Base-by-base conservation (phyloP, 2,113 vertebrate genomes). In the Syngnathus floridae region DNA sequence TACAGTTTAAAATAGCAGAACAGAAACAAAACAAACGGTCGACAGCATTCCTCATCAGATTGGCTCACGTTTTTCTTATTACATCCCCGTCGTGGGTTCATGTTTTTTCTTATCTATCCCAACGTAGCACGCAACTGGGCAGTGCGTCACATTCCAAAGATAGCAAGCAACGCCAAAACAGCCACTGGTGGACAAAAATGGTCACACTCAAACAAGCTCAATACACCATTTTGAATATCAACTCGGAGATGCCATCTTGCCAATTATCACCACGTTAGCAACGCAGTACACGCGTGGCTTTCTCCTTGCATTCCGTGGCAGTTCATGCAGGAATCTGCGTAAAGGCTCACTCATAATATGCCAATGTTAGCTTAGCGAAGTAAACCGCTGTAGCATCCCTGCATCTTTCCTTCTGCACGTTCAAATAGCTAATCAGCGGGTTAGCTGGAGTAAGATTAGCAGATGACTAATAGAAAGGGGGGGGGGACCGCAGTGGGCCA, bases 191-290 rank as follows among this genome's bases (percentile, higher is more conserved):
- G 82, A 83, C 81, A 84, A 84, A 89, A 87, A 88, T 74, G 86
- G 86, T 86, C 85, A 84, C 84, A 85, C 74, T 84, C 85, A 80
- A 85, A 87, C 76, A 77, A 80, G 84, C 85, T 82, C 80, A 82
- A 86, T 85, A 86, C 88, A 90, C 87, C 88, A 89, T 89, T 90
- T 90, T 90, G 87, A 86, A 88, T 84, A 85, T 79, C 80, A 83
- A 83, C 75, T 74, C 67, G 62, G 77, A 72, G 82, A 86, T 86
- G 82, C 85, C 85, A 86, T 86, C 82, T 85, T 85, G 79, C 78
- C 79, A 86, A 80, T 85, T 83, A 85, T 75, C 62, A 41, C 55
- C 59, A 71, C 55, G 65, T 64, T 77, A 69, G 74, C 45, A 4
- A 16, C 31, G 7, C 21, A 36, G 46, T 21, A 16, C 62, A n/a